These are phyloP conservation scores for Xestia ashworthii DNA, from an alignment of 2,888 invertebrate species.

Conservation along the genomic window DNA sequence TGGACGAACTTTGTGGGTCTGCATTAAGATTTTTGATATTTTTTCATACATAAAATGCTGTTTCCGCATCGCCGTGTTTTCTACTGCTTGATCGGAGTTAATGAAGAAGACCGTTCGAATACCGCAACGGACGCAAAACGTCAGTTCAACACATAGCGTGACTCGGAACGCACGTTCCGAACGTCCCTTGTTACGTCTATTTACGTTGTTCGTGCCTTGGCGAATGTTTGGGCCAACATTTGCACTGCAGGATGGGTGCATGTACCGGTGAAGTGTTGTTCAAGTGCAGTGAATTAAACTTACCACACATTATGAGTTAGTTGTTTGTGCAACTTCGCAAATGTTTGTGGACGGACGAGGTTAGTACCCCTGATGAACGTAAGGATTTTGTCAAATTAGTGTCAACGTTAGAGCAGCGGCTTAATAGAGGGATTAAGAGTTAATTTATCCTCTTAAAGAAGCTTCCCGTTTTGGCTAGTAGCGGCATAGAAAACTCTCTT, in stretches of 20 bases:
- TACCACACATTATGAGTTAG: conserved; percentile 81
- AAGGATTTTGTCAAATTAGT: conserved; percentile 63
- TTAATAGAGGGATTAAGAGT: conserved; percentile 62
- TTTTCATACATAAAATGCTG: conserved; percentile 47
- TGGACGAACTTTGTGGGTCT: neutral
- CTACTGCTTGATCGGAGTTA: conserved; percentile 74
- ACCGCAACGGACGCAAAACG: conserved; percentile 72
- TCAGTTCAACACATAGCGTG: conserved; percentile 82
- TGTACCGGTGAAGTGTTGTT: conserved; percentile 81
- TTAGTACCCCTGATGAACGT: conserved; percentile 72
- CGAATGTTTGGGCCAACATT: conserved; percentile 78
- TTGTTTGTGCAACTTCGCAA: conserved; percentile 75
- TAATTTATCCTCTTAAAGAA: conserved; percentile 60
- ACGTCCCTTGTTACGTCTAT: conserved; percentile 76
- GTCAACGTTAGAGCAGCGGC: conserved; percentile 48
- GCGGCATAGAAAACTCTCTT: conserved; percentile 50
- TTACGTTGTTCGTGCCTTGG: conserved; percentile 77
- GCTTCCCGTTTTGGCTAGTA: conserved; percentile 52
- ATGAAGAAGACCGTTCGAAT: conserved; percentile 78
- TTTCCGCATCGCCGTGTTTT: conserved; percentile 64
- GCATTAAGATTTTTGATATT: conserved; percentile 10
- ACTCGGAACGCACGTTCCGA: conserved; percentile 82
- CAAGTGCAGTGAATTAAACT: conserved; percentile 79
- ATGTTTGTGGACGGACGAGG: conserved; percentile 89
- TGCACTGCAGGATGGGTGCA: conserved; percentile 80